phyloP scores from a whole-genome alignment of 2,797 vertebrate genomes.

The Chelon auratus region DNA sequence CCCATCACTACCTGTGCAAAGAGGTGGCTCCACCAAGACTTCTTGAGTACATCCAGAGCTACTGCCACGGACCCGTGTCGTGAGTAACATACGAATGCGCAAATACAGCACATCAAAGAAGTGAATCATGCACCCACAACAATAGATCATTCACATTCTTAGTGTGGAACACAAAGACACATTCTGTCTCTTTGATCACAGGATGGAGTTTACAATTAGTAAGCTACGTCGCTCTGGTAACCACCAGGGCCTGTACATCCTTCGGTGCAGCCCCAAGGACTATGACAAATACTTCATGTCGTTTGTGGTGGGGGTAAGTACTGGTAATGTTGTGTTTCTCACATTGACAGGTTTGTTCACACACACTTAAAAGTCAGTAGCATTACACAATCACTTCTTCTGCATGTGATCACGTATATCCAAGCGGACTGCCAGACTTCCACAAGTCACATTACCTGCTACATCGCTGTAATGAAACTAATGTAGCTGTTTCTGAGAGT shows the following conservation, averaged over 20 bases:
- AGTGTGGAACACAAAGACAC: background rate
- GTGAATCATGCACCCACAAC: background rate
- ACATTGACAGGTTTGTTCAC: background rate
- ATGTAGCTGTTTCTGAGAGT: constrained; percentile 1
- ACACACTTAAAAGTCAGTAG: background rate
- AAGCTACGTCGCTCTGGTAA: constrained; percentile 92
- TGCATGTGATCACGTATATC: background rate
- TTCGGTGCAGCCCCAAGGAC: constrained; percentile 95
- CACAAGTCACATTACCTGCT: background rate
- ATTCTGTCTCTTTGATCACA: constrained; percentile 71
- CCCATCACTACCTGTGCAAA: constrained; percentile 97
- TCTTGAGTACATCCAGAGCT: constrained; percentile 93
- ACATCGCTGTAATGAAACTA: background rate
- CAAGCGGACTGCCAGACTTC: background rate
- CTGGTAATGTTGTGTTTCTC: background rate
- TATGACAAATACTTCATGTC: constrained; percentile 97
- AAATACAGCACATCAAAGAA: background rate
- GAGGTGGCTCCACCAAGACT: constrained; percentile 93
- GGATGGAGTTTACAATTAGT: constrained; percentile 93
- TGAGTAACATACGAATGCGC: constrained; percentile 79
- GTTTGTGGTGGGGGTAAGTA: constrained; percentile 93
- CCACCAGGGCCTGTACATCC: constrained; percentile 92
- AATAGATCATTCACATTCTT: background rate
- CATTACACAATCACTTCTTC: background rate
- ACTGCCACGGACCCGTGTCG: constrained; percentile 96